Evolutionary conservation across 2,113 vertebrate species (phyloP), one percentile per base, ranked within the genome.

Genomic region (Scopus umbretta): DNA sequence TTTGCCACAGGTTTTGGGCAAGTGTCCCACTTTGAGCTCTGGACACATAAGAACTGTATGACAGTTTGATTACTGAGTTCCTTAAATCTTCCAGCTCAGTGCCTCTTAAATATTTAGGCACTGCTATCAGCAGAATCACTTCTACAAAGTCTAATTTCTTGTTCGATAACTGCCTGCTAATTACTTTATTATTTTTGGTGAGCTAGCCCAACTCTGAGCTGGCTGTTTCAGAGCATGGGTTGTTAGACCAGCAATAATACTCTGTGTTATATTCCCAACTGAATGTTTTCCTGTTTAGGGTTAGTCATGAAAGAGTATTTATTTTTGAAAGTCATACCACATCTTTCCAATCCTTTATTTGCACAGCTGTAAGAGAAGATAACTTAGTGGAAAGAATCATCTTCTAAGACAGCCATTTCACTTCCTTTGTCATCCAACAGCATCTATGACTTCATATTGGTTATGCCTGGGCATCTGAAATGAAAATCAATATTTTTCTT

Each of bases 321-420:
- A 27, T 88, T 97, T 97, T 96, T 92, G 29, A 83, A 94, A 91
- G 76, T 88, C 73, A 74, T 87, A 95, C 87, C 87, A 83, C 91
- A 84, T 85, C 80, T 58, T 92, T 86, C 71, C 29, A 93, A 80
- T 63, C 50, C 80, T 91, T 94, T 97, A 86, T 97, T 97, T 96
- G 92, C 92, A 95, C 93, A 97, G 96, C 95, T 97, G 94, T 88
- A 86, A 95, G 74, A 83, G 78, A 85, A 91, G 86, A 89, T 82
- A 82, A 71, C 70, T 86, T 62, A 62, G 45, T 65, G 55, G 66
- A 81, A 95, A 93, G 13, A 82, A 53, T 53, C 42, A 16, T 94
- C 73, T 96, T 95, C 86, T 62, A 88, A 96, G 84, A 43, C 22
- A 78, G 52, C 26, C 42, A 16, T 95, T 83, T 93, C 67, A 52